Conservation (phyloP, 2,888 invertebrate species). For the Kuschelorhynchus macadamiae region DNA sequence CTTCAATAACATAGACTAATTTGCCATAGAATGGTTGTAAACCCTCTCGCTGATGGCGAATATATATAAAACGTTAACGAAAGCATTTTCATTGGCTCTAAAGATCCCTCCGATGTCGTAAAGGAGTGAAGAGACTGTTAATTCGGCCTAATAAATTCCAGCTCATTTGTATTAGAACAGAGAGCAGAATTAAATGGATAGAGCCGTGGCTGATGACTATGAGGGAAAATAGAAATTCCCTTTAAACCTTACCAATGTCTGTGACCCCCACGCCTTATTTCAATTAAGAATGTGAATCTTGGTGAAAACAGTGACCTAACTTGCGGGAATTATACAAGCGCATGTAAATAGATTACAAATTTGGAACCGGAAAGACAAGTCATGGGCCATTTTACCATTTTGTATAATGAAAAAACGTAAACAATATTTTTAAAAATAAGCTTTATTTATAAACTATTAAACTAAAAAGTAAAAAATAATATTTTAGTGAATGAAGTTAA, state of each 20-base stretch:
- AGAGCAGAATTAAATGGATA: constrained; percentile 30
- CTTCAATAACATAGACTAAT: constrained; percentile 17
- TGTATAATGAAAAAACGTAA: too few relatives aligned
- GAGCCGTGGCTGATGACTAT: constrained; percentile 19
- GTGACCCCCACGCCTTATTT: background rate
- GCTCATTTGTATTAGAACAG: constrained; percentile 34
- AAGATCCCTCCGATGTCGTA: constrained; percentile 24
- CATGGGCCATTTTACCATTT: too few relatives aligned
- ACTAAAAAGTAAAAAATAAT: too few relatives aligned
- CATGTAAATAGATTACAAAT: too few relatives aligned
- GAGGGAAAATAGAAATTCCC: constrained; percentile 21
- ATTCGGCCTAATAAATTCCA: constrained; percentile 36
- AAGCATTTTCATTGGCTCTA: constrained; percentile 43
- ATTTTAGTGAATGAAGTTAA: too few relatives aligned
- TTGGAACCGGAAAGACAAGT: too few relatives aligned
- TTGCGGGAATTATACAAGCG: too few relatives aligned
- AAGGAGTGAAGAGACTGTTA: constrained; percentile 37
- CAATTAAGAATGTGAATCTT: background rate
- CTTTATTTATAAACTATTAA: too few relatives aligned
- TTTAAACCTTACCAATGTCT: constrained; percentile 14
- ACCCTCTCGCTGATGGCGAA: constrained; percentile 63
- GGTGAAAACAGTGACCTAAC: background rate
- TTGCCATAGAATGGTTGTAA: constrained; percentile 16
- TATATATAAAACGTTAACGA: constrained; percentile 66
- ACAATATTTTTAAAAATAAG: too few relatives aligned